Percentiles rank a stretch among this genome's conserved stretches.
phyloP scores from a whole-genome alignment of 2,113 vertebrate genomes.

The Sebastes fasciatus region DNA sequence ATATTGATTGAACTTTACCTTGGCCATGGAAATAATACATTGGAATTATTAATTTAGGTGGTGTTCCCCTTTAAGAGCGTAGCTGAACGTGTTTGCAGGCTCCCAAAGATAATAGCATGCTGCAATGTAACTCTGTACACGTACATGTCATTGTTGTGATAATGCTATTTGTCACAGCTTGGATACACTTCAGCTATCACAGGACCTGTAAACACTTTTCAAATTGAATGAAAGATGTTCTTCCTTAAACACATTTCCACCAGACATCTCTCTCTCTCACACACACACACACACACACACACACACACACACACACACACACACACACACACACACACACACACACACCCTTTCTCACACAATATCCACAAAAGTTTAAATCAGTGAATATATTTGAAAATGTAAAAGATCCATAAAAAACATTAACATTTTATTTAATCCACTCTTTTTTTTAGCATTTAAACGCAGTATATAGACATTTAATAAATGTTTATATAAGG shows the following conservation, averaged over 20 bases:
- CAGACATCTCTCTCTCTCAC: background rate
- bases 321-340: background rate
- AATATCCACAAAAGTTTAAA: background rate
- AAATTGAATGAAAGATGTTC: conserved; percentile 32
- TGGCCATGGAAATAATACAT: no score
- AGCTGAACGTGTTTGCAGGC: background rate
- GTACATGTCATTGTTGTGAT: conserved; percentile 14
- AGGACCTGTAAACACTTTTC: conserved; percentile 31
- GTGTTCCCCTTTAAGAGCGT: background rate
- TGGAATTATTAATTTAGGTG: no score
- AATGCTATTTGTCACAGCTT: conserved; percentile 10
- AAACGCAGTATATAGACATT: background rate
- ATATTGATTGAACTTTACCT: no score
- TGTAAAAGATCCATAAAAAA: background rate
- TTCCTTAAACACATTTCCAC: conserved; percentile 3
- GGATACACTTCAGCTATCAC: conserved; percentile 9
- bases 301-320: background rate
- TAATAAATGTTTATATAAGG: background rate
- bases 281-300: background rate
- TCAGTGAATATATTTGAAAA: background rate
- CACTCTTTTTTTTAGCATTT: background rate
- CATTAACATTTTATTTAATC: background rate
- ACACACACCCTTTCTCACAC: background rate
- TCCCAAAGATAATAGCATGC: background rate
- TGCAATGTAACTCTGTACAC: background rate